phyloP scores from a whole-genome alignment of 2,888 invertebrate genomes.

The Ochlodes sylvanus region DNA sequence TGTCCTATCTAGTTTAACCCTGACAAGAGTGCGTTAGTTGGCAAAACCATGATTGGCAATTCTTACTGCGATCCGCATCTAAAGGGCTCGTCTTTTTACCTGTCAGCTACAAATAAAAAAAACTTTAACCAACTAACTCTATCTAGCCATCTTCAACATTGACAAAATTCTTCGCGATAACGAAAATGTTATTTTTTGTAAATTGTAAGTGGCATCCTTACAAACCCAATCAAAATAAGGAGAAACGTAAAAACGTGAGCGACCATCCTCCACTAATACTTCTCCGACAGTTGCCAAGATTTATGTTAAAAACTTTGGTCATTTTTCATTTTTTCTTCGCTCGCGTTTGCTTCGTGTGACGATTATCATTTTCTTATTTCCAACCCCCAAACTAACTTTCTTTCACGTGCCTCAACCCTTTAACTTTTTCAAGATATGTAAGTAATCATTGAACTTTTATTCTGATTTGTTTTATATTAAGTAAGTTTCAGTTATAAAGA shows the following conservation, averaged over 20 bases:
- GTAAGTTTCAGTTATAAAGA: background rate
- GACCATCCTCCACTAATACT: slow-evolving; percentile 70
- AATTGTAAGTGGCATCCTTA: slow-evolving; percentile 19
- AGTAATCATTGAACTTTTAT: slow-evolving; percentile 22
- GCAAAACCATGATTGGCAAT: no score
- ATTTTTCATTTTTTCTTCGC: slow-evolving; percentile 76
- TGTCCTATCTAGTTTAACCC: no score
- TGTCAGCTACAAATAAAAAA: no score
- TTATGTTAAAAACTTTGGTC: slow-evolving; percentile 80
- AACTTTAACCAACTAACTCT: no score
- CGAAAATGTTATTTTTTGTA: background rate
- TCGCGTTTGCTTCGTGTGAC: slow-evolving; percentile 67
- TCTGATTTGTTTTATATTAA: background rate
- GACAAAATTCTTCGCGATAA: no score
- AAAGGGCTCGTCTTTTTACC: no score
- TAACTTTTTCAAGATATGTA: slow-evolving; percentile 44
- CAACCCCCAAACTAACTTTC: slow-evolving; percentile 54
- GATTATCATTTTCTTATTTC: slow-evolving; percentile 75
- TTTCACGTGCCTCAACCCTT: slow-evolving; percentile 45
- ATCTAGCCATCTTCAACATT: no score
- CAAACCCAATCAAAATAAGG: slow-evolving; percentile 45
- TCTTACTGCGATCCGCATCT: no score
- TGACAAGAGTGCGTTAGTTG: no score
- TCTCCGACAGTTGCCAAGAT: slow-evolving; percentile 73
- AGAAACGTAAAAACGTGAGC: slow-evolving; percentile 48